Conservation (phyloP, 1,140 invertebrate species). For the Ceratina calcarata region DNA sequence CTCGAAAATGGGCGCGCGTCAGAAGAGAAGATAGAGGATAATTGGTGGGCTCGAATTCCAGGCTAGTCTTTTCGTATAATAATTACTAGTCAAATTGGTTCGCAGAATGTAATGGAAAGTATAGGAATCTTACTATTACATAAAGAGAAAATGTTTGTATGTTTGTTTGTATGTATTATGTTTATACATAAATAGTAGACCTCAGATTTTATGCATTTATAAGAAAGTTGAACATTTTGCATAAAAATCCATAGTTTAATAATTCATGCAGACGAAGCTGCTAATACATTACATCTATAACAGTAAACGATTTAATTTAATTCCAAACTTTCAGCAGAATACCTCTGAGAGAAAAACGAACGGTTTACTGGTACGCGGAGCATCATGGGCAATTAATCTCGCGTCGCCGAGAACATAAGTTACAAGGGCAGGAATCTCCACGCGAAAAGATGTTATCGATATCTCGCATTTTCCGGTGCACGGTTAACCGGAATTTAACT, state of each 20-base stretch:
- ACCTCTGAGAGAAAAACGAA: background rate
- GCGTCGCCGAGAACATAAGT: background rate
- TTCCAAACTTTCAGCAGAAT: background rate
- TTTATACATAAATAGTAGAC: too few relatives aligned
- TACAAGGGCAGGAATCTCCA: background rate
- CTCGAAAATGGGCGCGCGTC: background rate
- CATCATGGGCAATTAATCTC: slow-evolving; percentile 32
- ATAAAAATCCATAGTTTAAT: too few relatives aligned
- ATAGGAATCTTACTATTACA: background rate
- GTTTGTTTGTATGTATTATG: too few relatives aligned
- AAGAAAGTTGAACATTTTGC: too few relatives aligned
- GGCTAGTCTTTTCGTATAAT: slow-evolving; percentile 57
- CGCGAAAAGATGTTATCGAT: slow-evolving; percentile 40
- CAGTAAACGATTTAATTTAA: too few relatives aligned
- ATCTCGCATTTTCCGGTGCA: slow-evolving; percentile 38
- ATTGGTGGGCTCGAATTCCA: slow-evolving; percentile 77
- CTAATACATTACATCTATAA: too few relatives aligned
- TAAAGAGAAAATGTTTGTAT: too few relatives aligned
- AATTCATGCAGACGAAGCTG: too few relatives aligned
- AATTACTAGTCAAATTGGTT: slow-evolving; percentile 75
- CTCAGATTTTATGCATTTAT: too few relatives aligned
- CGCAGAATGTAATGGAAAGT: slow-evolving; percentile 4
- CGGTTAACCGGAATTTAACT: slow-evolving; percentile 40
- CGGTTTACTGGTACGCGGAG: background rate
- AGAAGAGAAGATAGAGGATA: slow-evolving; percentile 55